Evolutionary conservation across 64 coral and sea anemone genomes (phyloP), one percentile per base, ranked within the genome.

Genomic region (Stichodactyla mertensii): DNA sequence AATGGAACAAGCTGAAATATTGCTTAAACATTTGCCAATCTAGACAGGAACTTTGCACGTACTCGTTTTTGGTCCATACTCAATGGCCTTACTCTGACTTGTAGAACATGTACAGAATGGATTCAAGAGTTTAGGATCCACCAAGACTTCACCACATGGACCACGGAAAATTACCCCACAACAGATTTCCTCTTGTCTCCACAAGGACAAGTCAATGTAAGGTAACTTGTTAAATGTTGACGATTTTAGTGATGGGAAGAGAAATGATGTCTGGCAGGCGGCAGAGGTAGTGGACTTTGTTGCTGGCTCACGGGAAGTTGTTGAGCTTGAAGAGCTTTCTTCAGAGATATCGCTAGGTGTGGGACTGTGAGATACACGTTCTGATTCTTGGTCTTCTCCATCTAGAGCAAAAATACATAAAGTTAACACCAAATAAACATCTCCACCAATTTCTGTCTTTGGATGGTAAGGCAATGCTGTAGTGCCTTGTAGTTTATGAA

Each of bases 151-250:
- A 28, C 97, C 97, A 70, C 89, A 86, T 64, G 97, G 97, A 4
- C 97, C 97, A 71, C 91, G 89, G 86, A 99, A 99, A 55, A 99
- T 99, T 7, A 92, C 95, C 4, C 97, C 97, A 91, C 97, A 99
- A 22, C 97, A 99, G 74, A 99, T 94, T 64, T 99, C 97, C 85
- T 99, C 97, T 86, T 87, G 89, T 19, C 93, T 87, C 97, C 97
- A 99, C 55, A 86, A 74, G n/a, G 97, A 99, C 23, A 99, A 86
- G 57, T 99, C 93, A 78, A 99, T 95, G 45, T 95, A 99, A 19
- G 97, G 97, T 11, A 99, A 78, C 78, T 99, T 99, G 85, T 89
- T 93, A 5, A 82, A 88, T 54, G 89, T 55, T 77, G 88, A 85
- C 20, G 92, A 89, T 53, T 77, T 77, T 20, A 99, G 51, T 52